These are phyloP conservation scores for Pygocentrus nattereri DNA, from an alignment of 2,797 vertebrate species.

Conservation along the genomic window DNA sequence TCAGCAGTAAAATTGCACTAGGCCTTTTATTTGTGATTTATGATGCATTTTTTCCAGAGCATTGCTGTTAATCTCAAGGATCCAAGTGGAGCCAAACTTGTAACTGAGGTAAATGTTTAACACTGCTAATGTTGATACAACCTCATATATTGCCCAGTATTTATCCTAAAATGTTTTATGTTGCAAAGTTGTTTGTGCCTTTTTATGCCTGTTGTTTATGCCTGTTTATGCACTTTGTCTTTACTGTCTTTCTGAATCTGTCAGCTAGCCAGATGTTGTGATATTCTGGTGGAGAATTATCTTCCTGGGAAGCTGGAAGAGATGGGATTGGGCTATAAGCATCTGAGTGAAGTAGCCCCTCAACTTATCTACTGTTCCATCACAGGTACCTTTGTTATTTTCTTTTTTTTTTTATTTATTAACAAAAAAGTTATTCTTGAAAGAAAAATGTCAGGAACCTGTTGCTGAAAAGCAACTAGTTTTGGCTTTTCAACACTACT, in stretches of 20 bases:
- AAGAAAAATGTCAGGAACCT: too few relatives aligned
- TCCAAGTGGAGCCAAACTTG: conserved; percentile 80
- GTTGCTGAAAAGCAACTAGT: too few relatives aligned
- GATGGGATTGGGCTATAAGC: conserved; percentile 88
- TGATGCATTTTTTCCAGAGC: conserved; percentile 73
- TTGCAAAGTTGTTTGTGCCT: neutral
- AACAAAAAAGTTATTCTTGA: too few relatives aligned
- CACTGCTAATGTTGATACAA: conserved; percentile 1
- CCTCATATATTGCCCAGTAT: neutral
- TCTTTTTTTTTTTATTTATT: too few relatives aligned
- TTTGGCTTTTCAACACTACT: too few relatives aligned
- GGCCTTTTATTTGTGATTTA: conserved; percentile 10
- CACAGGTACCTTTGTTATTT: conserved; percentile 81
- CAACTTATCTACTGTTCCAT: conserved; percentile 92
- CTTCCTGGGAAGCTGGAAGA: conserved; percentile 88
- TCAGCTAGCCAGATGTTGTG: conserved; percentile 88
- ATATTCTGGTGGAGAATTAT: conserved; percentile 93
- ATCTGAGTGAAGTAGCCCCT: conserved; percentile 83
- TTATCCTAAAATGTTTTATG: neutral
- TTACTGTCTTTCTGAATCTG: conserved; percentile 41
- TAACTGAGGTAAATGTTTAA: conserved; percentile 84
- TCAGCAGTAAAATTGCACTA: neutral
- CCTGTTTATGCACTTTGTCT: too few relatives aligned
- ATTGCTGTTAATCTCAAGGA: conserved; percentile 91
- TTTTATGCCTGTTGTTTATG: too few relatives aligned